Base-by-base conservation (phyloP, 2,888 invertebrate species). In the Athalia circularis region DNA sequence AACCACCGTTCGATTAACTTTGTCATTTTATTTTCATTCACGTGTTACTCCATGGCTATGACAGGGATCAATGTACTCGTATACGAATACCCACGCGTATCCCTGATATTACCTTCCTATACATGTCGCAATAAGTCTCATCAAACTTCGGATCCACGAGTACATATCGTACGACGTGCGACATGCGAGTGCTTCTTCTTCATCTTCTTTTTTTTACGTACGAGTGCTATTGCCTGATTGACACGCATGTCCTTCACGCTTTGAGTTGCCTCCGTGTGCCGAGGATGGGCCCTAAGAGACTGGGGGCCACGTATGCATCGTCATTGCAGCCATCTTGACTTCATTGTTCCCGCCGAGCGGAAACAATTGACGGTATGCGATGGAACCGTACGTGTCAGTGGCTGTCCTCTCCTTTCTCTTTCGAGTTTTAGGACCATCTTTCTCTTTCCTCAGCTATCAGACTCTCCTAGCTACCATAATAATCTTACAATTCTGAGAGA, bases 311-410 rank as follows among this genome's bases (percentile, higher is more conserved):
- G 65, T 29, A 50, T 77, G 77, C 77, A 68, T 50, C 80, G 70
- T 77, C 75, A 61, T 77, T 65, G 72, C 70, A 77, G 70, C 77
- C 77, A 77, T 77, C 61, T 70, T 77, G 29, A 61, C 67, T n/a
- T 80, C 81, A 81, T 83, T 82, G 82, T 83, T 81, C 82, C 78
- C 78, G n/a, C 62, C 75, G 79, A 61, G 62, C 81, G 79, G 80
- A 81, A 83, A 83, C 81, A 81, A 83, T 83, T 80, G 81, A 68
- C 79, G 80, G 81, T 81, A 80, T 80, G 81, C 81, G 79, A 81
- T 81, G 82, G 82, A 82, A 81, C 83, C 80, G 83, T 83, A 80
- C 80, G 79, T 82, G 83, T 83, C 83, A 81, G 77, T 77, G 72
- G 77, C 67, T 77, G 77, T 81, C 81, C 77, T 77, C 68, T 79